phyloP scores from a whole-genome alignment of 2,113 vertebrate genomes.

The Paedocypris sp. region DNA sequence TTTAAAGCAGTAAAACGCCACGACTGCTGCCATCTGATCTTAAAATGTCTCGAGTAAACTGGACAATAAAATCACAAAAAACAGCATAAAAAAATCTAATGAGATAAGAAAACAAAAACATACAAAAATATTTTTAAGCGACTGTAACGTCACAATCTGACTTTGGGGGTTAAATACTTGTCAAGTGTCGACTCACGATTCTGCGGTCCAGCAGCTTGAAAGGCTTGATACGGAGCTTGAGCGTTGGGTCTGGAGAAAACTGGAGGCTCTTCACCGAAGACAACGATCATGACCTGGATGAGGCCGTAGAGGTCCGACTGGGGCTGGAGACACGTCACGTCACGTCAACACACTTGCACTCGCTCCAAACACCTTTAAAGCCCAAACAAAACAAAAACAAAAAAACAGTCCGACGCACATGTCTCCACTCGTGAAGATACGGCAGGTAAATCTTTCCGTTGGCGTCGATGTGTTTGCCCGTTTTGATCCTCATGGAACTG shows the following conservation, averaged over 20 bases:
- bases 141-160: background rate
- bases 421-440: conserved; percentile 97
- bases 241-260: conserved; percentile 88
- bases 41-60: no score
- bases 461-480: conserved; percentile 95
- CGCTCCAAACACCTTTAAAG: no score
- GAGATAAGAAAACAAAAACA: no score
- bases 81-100: no score
- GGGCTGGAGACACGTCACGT: no score
- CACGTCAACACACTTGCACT: no score
- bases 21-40: no score
- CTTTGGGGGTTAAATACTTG: background rate
- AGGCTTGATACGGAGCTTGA: conserved; percentile 77
- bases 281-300: conserved; percentile 97
- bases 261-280: conserved; percentile 94
- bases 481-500: conserved; percentile 97
- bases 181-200: conserved; percentile 68
- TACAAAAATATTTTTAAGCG: no score
- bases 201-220: conserved; percentile 86
- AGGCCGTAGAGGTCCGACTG: conserved; percentile 89
- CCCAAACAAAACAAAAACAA: no score
- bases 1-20: no score
- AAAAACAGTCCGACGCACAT: no score
- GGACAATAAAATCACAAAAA: no score
- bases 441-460: conserved; percentile 97